Base-by-base conservation (phyloP, 2,797 vertebrate genomes). In the Lateolabrax maculatus region DNA sequence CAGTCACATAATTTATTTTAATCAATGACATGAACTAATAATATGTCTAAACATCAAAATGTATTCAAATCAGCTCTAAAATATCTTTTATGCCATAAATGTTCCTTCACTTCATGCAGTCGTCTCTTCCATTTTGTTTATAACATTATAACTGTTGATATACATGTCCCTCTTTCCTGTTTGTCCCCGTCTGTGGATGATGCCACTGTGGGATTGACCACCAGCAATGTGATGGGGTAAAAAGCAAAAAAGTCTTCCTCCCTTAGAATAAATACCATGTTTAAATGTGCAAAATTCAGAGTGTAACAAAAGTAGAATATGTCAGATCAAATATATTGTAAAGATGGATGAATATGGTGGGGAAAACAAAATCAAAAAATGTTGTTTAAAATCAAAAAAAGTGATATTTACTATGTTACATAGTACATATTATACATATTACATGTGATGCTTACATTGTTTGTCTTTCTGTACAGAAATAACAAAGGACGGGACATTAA, bases 401-500 rank as follows among this genome's bases (percentile, higher is more conserved):
- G 0, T 29, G 13, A 4, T 23, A 3, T 64, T 58, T 23, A 39
- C 1, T 21, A 2, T 9, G 7, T 53, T 70, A n/a, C 25, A 29
- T 16, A 69, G 63, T n/a, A n/a, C n/a, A n/a, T n/a, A n/a, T n/a
- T n/a, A n/a, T n/a, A n/a, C n/a, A n/a, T n/a, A n/a, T n/a, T n/a
- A n/a, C n/a, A 7, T 73, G n/a, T 29, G 27, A 63, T 19, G 29
- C 34, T 84, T 5, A 63, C 52, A 0, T 7, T 31, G 27, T 75
- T 19, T 71, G 11, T 83, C 49, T 66, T n/a, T 57, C 52, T 90
- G 9, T 9, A 1, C 79, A 93, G 97, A 92, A 98, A 97, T 85
- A 99, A 97, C 93, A 99, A 99, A 92, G 98, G 98, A 10, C 94
- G 97, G 51, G 98, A 99, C 93, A 99, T 99, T 86, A 99, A 99